phyloP scores from a whole-genome alignment of 1,140 invertebrate genomes.

The Tetramorium parvispinum region DNA sequence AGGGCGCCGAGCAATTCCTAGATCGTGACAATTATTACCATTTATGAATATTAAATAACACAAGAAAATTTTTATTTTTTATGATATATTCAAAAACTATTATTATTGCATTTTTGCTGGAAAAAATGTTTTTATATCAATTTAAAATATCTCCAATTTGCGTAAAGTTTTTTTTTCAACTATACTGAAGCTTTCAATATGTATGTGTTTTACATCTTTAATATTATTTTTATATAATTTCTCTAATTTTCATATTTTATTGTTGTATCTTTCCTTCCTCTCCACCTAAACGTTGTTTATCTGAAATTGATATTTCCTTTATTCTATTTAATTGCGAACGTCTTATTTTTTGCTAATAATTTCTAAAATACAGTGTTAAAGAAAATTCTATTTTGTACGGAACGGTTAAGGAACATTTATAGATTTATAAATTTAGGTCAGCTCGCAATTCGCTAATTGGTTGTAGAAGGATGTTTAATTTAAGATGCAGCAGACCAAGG shows the following conservation, averaged over 20 bases:
- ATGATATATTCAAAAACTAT: background rate
- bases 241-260: too few species aligned
- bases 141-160: background rate
- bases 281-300: too few species aligned
- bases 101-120: background rate
- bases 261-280: too few species aligned
- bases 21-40: background rate
- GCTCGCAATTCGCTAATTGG: conserved; percentile 3
- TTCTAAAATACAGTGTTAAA: too few species aligned
- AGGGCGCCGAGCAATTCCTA: background rate
- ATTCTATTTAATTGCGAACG: too few species aligned
- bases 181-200: too few species aligned
- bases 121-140: background rate
- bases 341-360: too few species aligned
- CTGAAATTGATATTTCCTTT: too few species aligned
- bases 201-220: too few species aligned
- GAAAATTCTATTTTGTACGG: too few species aligned
- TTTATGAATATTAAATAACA: conserved; percentile 7
- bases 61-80: background rate
- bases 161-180: too few species aligned
- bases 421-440: background rate
- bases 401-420: background rate
- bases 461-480: conserved; percentile 8
- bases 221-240: too few species aligned
- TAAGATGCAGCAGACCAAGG: background rate